These are phyloP conservation scores for Lithosia quadra DNA, from an alignment of 2,888 invertebrate genomes.

Conservation along the genomic window DNA sequence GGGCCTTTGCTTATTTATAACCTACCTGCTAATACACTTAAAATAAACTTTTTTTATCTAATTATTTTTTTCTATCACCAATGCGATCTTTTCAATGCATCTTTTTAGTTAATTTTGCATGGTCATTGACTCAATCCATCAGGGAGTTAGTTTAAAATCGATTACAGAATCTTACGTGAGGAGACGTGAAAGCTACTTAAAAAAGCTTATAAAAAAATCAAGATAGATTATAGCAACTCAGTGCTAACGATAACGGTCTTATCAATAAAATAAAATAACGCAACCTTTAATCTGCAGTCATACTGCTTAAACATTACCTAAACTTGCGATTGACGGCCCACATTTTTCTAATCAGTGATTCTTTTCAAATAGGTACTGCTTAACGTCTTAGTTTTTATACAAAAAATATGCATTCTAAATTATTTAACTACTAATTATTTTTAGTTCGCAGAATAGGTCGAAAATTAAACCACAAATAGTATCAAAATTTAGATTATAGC, in stretches of 20 bases:
- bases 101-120: background rate
- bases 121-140: background rate
- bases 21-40: background rate
- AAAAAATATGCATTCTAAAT: no score
- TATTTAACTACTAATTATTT: no score
- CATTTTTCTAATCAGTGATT: no score
- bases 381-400: no score
- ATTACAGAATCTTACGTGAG: constrained; percentile 1
- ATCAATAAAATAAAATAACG: background rate
- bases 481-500: no score
- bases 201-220: background rate
- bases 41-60: background rate
- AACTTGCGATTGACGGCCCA: no score
- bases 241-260: constrained; percentile 4
- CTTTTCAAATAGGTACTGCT: no score
- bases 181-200: background rate
- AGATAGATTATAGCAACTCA: background rate
- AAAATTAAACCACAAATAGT: no score
- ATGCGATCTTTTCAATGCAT: background rate
- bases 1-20: no score
- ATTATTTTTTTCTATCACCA: background rate
- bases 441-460: no score
- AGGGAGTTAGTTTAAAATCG: constrained; percentile 5
- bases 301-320: background rate
- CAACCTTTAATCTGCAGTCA: no score